A percentile compares a stretch with the other conserved stretches of the same genome.
These are phyloP conservation scores for Hemithea aestivaria DNA, from an alignment of 2,888 invertebrate species.

Conservation along the genomic window DNA sequence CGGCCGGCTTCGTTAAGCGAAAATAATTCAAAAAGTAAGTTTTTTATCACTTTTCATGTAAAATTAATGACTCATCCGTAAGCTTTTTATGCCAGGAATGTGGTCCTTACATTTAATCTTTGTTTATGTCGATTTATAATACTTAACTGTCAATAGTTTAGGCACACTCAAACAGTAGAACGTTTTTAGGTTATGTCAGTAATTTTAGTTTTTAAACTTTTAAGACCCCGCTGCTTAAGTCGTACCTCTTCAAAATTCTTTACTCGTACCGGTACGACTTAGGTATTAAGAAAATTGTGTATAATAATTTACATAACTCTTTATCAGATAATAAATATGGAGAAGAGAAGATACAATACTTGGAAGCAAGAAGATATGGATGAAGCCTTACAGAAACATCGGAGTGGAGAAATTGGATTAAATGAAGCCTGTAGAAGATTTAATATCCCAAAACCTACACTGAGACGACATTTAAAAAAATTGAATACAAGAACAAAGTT, in stretches of 20 bases:
- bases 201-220: too few relatives aligned
- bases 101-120: not conserved
- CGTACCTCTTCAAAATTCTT: not conserved
- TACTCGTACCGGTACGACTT: conserved; percentile 1
- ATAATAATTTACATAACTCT: not conserved
- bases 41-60: too few relatives aligned
- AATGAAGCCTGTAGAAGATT: conserved; percentile 17
- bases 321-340: not conserved
- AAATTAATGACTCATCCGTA: not conserved
- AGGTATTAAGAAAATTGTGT: not conserved
- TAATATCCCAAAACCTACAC: conserved; percentile 19
- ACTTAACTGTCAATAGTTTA: too few relatives aligned
- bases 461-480: conserved; percentile 15
- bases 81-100: not conserved
- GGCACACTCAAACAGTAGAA: too few relatives aligned
- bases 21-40: too few relatives aligned
- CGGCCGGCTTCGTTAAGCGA: too few relatives aligned
- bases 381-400: conserved; percentile 10
- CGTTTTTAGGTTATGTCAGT: too few relatives aligned
- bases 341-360: conserved; percentile 1
- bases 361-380: conserved; percentile 13
- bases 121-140: too few relatives aligned
- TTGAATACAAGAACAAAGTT: conserved; percentile 11
- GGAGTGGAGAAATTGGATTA: conserved; percentile 11
- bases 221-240: too few relatives aligned